phyloP scores from a whole-genome alignment of 2,888 invertebrate species.

The Trichogramma evanescens region DNA sequence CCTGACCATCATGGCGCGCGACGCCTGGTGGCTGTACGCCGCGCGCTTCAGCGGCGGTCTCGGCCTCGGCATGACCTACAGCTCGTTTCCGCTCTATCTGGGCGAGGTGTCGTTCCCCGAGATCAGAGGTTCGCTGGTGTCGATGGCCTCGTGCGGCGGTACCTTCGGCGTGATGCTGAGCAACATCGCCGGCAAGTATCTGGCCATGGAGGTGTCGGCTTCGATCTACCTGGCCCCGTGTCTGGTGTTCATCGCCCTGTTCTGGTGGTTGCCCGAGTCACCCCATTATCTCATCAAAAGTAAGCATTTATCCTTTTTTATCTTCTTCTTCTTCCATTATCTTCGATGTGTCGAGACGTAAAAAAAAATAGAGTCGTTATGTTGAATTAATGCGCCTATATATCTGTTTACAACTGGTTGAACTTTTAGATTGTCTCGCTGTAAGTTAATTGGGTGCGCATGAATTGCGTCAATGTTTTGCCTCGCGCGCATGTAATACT shows the following conservation, averaged over 20 bases:
- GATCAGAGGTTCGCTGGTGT: conserved; percentile 37
- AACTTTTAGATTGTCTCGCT: too few relatives aligned
- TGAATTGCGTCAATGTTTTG: too few relatives aligned
- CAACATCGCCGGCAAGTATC: conserved; percentile 33
- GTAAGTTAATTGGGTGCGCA: too few relatives aligned
- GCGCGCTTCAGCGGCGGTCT: conserved; percentile 28
- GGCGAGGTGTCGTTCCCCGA: conserved; percentile 34
- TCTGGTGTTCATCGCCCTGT: conserved; percentile 28
- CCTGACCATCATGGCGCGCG: conserved; percentile 25
- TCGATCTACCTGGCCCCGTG: conserved; percentile 31
- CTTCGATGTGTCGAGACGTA: too few relatives aligned
- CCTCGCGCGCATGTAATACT: too few relatives aligned
- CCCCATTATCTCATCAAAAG: conserved; percentile 31
- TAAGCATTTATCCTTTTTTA: background rate
- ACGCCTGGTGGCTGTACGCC: conserved; percentile 27
- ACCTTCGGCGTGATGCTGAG: conserved; percentile 36
- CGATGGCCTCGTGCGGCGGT: conserved; percentile 33
- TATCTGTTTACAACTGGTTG: too few relatives aligned
- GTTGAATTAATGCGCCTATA: too few relatives aligned
- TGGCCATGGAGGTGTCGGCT: conserved; percentile 32
- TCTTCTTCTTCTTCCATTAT: too few relatives aligned
- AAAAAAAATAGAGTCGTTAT: too few relatives aligned
- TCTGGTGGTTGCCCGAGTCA: conserved; percentile 36
- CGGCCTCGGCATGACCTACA: conserved; percentile 33
- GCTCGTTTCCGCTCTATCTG: conserved; percentile 33